These are phyloP conservation scores for Ataeniobius toweri DNA, from an alignment of 2,797 vertebrate species.

Conservation along the genomic window DNA sequence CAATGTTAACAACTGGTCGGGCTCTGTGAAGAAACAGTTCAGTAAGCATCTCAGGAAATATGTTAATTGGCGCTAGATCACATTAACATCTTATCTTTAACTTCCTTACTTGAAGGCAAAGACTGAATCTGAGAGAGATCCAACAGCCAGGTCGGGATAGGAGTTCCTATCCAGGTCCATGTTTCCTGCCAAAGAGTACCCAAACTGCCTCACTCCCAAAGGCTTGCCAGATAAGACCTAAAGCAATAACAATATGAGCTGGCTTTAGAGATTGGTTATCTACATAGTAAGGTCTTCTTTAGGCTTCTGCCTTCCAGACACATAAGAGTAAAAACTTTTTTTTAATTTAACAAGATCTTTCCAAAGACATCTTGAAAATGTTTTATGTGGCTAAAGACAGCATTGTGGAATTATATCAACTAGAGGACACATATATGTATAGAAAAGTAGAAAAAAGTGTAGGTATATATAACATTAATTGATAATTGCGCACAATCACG, in stretches of 20 bases:
- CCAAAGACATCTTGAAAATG: not conserved
- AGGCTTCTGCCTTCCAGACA: not conserved
- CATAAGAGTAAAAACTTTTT: not conserved
- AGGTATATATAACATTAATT: not conserved
- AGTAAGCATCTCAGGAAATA: conserved; percentile 14
- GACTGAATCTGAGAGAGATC: conserved; percentile 92
- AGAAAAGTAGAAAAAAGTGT: not conserved
- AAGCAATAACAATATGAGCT: not conserved
- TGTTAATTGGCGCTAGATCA: not conserved
- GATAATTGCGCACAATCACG: not conserved
- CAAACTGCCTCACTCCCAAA: conserved; percentile 78
- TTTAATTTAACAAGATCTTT: not conserved
- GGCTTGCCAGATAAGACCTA: conserved; percentile 83
- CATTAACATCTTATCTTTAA: not conserved
- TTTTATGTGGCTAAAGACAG: not conserved
- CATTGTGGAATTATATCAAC: not conserved
- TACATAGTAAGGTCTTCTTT: not conserved
- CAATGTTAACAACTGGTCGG: conserved; percentile 89
- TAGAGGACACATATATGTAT: not conserved
- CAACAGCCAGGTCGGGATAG: conserved; percentile 93
- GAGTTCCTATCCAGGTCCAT: conserved; percentile 94
- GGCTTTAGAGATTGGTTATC: not conserved
- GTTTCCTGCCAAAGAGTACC: conserved; percentile 95
- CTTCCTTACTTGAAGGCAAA: conserved; percentile 86
- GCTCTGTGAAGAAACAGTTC: conserved; percentile 74